phyloP scores from a whole-genome alignment of 2,797 vertebrate species.

The Pseudotriccus pelzelni region DNA sequence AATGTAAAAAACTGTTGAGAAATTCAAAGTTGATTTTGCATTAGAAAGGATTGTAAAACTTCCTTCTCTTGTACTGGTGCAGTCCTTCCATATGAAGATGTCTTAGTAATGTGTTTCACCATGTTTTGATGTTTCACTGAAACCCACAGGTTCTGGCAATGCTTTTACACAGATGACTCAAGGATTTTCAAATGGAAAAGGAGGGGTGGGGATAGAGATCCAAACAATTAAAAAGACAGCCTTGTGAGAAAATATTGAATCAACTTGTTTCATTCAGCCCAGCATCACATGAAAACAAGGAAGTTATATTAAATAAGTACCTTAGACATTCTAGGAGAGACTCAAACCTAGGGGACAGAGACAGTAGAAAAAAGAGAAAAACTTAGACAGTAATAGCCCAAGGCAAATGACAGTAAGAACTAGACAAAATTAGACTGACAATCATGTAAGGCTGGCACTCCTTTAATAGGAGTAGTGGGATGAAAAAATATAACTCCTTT shows the following conservation, averaged over 20 bases:
- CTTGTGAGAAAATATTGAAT: not conserved
- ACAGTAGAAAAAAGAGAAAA: not conserved
- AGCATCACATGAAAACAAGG: not conserved
- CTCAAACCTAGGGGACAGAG: not conserved
- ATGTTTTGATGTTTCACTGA: not conserved
- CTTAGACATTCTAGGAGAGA: not conserved
- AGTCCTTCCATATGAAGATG: fast-evolving
- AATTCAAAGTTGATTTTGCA: not conserved
- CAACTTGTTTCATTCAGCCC: not conserved
- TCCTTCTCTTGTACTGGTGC: fast-evolving
- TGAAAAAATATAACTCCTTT: not conserved
- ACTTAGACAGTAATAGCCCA: not conserved
- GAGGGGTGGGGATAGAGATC: fast-evolving
- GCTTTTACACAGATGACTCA: fast-evolving
- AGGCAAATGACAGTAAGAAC: not conserved
- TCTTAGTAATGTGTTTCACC: fast-evolving
- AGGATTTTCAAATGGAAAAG: not conserved
- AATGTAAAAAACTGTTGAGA: not conserved
- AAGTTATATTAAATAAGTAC: not conserved
- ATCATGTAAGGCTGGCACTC: not conserved
- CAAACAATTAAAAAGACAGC: fast-evolving
- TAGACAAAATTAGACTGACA: not conserved
- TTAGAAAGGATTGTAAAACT: not conserved
- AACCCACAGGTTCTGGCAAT: not conserved
- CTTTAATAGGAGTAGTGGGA: not conserved